Evolutionary conservation across 2,888 invertebrate genomes (phyloP).

Genomic region (Acronicta alni): DNA sequence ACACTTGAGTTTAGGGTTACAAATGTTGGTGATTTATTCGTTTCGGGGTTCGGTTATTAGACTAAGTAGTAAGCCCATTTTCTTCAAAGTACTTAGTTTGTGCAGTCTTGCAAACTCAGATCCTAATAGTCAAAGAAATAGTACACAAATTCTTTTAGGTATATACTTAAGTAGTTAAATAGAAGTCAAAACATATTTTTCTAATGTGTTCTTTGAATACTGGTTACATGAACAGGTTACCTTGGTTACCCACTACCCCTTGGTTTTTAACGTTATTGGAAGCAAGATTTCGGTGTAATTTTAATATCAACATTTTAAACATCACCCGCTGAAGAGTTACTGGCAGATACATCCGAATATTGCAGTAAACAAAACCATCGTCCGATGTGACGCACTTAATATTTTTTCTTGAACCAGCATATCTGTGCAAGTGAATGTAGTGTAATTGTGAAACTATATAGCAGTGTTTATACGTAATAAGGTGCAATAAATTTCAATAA

Average conservation of each 20-base stretch:
- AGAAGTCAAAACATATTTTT: too few species aligned
- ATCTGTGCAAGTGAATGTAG: conserved; percentile 16
- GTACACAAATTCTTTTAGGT: too few species aligned
- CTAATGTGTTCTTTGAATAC: too few species aligned
- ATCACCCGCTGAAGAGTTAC: conserved; percentile 23
- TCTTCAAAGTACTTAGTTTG: conserved; percentile 16
- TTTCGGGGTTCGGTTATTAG: conserved; percentile 30
- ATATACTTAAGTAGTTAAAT: too few species aligned
- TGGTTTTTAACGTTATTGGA: conserved; percentile 16
- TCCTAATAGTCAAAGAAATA: background rate
- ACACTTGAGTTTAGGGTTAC: conserved; percentile 37
- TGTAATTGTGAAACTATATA: conserved; percentile 31
- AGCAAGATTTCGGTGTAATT: conserved; percentile 8
- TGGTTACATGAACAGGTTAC: too few species aligned
- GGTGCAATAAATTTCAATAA: conserved; percentile 43
- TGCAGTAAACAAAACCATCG: conserved; percentile 25
- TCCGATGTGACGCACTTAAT: conserved; percentile 7
- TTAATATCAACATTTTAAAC: conserved; percentile 22
- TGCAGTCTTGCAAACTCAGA: background rate
- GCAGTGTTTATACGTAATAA: conserved; percentile 37
- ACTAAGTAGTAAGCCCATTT: conserved; percentile 31
- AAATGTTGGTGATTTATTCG: conserved; percentile 49
- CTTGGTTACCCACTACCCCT: too few species aligned
- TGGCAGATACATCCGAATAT: conserved; percentile 11
- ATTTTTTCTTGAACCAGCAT: conserved; percentile 36